Percentiles rank a stretch among this genome's conserved stretches.
phyloP scores from a whole-genome alignment of 2,113 vertebrate species.

The Poecile atricapillus region DNA sequence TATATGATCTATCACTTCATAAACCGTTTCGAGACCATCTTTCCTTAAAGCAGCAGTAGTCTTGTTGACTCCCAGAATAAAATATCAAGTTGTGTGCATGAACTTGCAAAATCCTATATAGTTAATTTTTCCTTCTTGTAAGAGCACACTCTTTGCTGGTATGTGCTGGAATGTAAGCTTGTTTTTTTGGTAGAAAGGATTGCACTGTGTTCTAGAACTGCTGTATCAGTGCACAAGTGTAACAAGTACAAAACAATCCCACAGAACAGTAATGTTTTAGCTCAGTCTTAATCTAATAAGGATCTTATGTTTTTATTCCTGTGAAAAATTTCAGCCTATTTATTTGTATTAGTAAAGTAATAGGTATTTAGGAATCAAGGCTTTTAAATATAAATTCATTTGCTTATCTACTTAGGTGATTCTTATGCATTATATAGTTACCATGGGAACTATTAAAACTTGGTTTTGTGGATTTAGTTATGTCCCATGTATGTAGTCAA shows the following conservation, averaged over 20 bases:
- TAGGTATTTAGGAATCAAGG: neutral
- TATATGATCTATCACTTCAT: slow-evolving; percentile 89
- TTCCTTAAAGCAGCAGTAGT: slow-evolving; percentile 79
- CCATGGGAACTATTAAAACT: neutral
- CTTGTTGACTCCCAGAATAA: slow-evolving; percentile 25
- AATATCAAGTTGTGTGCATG: neutral
- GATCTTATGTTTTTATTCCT: neutral
- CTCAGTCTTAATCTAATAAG: neutral
- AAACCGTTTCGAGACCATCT: slow-evolving; percentile 67
- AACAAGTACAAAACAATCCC: neutral
- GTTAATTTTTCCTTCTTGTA: neutral
- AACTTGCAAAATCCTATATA: neutral
- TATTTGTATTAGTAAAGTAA: neutral
- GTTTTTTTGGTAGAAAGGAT: neutral
- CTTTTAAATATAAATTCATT: neutral
- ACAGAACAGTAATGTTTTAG: neutral
- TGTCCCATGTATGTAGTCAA: neutral
- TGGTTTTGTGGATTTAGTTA: neutral
- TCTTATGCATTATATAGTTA: neutral
- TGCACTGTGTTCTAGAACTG: neutral
- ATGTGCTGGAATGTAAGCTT: neutral
- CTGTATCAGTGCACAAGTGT: neutral
- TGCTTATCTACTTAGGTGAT: neutral
- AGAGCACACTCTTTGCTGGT: neutral
- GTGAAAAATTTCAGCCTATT: neutral